Evolutionary conservation across 1,140 invertebrate species (phyloP).

Genomic region (Drosophila kurseongensis): DNA sequence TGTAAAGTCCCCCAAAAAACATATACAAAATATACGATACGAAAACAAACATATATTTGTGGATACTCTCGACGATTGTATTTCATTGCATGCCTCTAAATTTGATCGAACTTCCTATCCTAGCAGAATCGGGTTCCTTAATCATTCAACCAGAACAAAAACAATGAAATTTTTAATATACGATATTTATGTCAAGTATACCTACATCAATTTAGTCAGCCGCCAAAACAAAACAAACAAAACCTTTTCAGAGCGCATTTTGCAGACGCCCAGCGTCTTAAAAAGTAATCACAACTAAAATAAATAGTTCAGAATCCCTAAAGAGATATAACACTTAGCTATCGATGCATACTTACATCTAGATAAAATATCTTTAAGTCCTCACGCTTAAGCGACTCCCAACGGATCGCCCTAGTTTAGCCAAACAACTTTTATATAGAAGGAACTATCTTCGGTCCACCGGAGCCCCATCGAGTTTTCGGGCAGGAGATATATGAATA

Average conservation of each 20-base stretch:
- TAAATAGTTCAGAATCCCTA: slow-evolving; percentile 42
- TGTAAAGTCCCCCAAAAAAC: slow-evolving; percentile 32
- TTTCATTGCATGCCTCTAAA: slow-evolving; percentile 48
- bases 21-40: slow-evolving; percentile 40
- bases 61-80: slow-evolving; percentile 48
- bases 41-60: slow-evolving; percentile 39
- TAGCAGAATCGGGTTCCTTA: slow-evolving; percentile 55
- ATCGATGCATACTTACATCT: slow-evolving; percentile 33
- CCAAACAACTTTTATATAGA: slow-evolving; percentile 69
- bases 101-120: slow-evolving; percentile 39
- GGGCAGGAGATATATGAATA: neutral
- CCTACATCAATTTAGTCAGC: slow-evolving; percentile 46
- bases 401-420: slow-evolving; percentile 59
- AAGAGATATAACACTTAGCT: slow-evolving; percentile 33
- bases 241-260: slow-evolving; percentile 70
- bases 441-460: slow-evolving; percentile 31
- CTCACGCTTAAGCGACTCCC: slow-evolving; percentile 64
- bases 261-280: slow-evolving; percentile 75
- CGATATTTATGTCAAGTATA: slow-evolving; percentile 50
- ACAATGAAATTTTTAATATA: slow-evolving; percentile 58
- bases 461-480: slow-evolving; percentile 31
- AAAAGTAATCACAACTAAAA: slow-evolving; percentile 49
- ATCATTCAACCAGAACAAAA: slow-evolving; percentile 51
- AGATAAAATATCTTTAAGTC: slow-evolving; percentile 63
- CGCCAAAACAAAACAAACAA: slow-evolving; percentile 61